Base-by-base conservation (phyloP, 2,888 invertebrate species). In the Pammene fasciana region DNA sequence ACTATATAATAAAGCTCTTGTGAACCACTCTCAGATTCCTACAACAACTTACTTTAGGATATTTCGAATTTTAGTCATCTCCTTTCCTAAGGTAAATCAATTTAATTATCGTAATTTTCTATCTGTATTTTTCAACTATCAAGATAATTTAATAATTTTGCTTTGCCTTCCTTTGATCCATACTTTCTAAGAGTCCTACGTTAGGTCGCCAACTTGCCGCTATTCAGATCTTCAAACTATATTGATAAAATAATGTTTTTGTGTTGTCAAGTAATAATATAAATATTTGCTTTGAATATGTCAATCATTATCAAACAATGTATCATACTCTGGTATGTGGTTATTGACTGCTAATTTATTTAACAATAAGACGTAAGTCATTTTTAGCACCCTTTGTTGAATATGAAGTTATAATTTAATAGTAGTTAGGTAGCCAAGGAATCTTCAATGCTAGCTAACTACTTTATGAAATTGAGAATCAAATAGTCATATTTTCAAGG, bases 371-470 rank as follows among this genome's bases (percentile, higher is more conserved):
- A 52, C 26, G 55, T 56, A 56, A 56, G 16, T 56, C n/a, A 56
- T 26, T 59, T 59, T 59, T 46, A 59, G 43, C 11, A 59, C 34
- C 59, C 45, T 59, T 59, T 59, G 59, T 59, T 16, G 11, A 46
- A 46, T 34, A 13, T 45, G 26, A 26, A 70, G 72, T 72, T 71
- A 54, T 70, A 72, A 70, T 68, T 68, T 67, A 73, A 50, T 72
- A 50, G 68, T 50, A n/a, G 9, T 34, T 14, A 14, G 5, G 8
- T 5, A 13, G 13, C 34, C 16, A 1, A 9, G 43, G 26, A 59
- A 59, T 26, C n/a, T 7, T 26, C n/a, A n/a, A n/a, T n/a, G n/a
- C n/a, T n/a, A n/a, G n/a, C n/a, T n/a, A n/a, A n/a, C n/a, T n/a
- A n/a, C n/a, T n/a, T n/a, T n/a, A n/a, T n/a, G n/a, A n/a, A n/a